phyloP scores from a whole-genome alignment of 2,888 invertebrate genomes.

The Metalampra italica region DNA sequence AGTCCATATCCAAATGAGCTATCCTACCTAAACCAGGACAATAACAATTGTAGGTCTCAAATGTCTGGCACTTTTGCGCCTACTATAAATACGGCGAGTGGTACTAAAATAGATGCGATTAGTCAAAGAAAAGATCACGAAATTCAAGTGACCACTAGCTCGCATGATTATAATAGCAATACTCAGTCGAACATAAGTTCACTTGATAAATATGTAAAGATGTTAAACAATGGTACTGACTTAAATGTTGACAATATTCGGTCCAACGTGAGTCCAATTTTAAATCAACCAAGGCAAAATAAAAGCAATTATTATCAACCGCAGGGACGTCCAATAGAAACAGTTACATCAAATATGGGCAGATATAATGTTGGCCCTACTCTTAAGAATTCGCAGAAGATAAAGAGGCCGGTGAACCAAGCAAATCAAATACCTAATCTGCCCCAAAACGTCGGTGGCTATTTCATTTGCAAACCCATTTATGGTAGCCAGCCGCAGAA shows the following conservation, averaged over 20 bases:
- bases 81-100: too few relatives aligned
- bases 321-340: neutral
- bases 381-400: neutral
- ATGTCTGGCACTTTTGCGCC: too few relatives aligned
- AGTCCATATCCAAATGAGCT: too few relatives aligned
- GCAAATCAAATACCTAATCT: neutral
- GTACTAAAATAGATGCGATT: too few relatives aligned
- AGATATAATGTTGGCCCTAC: neutral
- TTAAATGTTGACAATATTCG: neutral
- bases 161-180: too few relatives aligned
- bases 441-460: neutral
- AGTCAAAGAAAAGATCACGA: too few relatives aligned
- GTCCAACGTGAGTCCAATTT: neutral
- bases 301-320: neutral
- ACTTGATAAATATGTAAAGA: too few relatives aligned
- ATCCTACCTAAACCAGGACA: too few relatives aligned
- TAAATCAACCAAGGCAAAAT: neutral
- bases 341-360: neutral
- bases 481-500: neutral
- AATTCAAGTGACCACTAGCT: too few relatives aligned
- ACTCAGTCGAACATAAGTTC: too few relatives aligned
- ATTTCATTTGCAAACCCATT: neutral
- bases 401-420: neutral
- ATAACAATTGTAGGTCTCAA: too few relatives aligned
- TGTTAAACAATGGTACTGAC: too few relatives aligned